Evolutionary conservation across 2,113 vertebrate genomes (phyloP).

Genomic region (Nipponia nippon): DNA sequence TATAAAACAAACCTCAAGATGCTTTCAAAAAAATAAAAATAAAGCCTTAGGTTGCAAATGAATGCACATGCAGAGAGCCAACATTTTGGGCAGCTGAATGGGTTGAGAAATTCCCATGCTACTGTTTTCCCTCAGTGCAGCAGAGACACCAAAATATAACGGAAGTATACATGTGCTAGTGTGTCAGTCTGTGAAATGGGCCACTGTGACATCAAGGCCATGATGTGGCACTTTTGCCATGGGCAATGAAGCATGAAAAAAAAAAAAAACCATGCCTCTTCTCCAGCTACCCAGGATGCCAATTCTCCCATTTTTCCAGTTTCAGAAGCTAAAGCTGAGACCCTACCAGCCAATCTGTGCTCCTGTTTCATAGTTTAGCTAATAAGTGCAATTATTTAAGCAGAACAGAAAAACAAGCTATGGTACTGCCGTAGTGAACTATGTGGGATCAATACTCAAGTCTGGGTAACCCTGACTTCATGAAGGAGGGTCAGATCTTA

Average conservation of each 20-base stretch:
- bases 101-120: neutral
- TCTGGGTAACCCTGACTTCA: neutral
- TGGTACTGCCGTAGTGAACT: neutral
- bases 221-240: rapidly evolving
- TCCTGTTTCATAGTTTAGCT: neutral
- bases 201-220: neutral
- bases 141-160: neutral
- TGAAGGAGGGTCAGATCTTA: neutral
- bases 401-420: neutral
- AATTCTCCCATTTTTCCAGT: neutral
- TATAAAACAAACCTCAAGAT: neutral
- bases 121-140: neutral
- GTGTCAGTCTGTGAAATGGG: neutral
- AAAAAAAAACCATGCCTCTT: neutral
- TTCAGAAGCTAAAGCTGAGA: neutral
- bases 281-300: neutral
- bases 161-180: neutral
- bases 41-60: neutral
- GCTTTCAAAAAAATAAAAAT: neutral
- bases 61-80: neutral
- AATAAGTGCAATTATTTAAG: neutral
- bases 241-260: neutral
- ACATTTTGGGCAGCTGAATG: neutral
- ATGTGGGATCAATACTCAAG: rapidly evolving
- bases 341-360: neutral